Percentiles rank a stretch among this genome's conserved stretches.
Conservation (phyloP, 2,888 invertebrate genomes). For the Cheilosia pagana region DNA sequence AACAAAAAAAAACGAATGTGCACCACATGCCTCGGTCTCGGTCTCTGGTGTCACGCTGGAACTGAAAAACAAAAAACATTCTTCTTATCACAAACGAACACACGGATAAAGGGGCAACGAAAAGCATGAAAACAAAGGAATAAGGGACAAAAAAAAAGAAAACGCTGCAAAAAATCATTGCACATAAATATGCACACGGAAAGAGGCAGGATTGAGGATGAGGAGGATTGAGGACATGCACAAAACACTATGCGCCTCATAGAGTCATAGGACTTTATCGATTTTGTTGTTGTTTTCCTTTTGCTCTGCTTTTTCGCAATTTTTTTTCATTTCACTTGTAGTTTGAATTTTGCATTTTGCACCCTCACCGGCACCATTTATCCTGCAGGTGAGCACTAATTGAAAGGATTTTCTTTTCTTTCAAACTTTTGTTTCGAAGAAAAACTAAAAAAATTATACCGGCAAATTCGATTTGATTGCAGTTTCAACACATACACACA, state of each 20-base stretch:
- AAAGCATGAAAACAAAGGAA: slow-evolving; percentile 57
- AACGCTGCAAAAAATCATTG: slow-evolving; percentile 35
- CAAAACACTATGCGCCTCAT: slow-evolving; percentile 50
- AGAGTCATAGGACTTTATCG: slow-evolving; percentile 71
- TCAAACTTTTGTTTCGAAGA: slow-evolving; percentile 1
- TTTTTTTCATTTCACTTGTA: slow-evolving; percentile 23
- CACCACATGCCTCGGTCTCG: slow-evolving; percentile 36
- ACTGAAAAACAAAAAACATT: slow-evolving; percentile 32
- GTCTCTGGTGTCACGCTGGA: slow-evolving; percentile 40
- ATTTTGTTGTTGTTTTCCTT: slow-evolving; percentile 73
- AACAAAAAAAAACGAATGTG: slow-evolving; percentile 17
- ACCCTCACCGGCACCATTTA: slow-evolving; percentile 25
- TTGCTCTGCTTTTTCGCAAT: slow-evolving; percentile 57
- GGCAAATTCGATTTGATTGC: slow-evolving; percentile 69
- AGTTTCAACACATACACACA: slow-evolving; percentile 47
- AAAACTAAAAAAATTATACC: slow-evolving; percentile 19
- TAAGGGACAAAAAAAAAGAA: slow-evolving; percentile 20
- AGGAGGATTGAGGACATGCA: slow-evolving; percentile 23
- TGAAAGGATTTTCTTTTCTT: slow-evolving; percentile 39
- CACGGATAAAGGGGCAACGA: slow-evolving; percentile 57
- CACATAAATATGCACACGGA: slow-evolving; percentile 70
- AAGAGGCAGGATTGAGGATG: slow-evolving; percentile 11
- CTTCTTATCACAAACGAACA: slow-evolving; percentile 70
- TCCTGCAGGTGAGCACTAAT: slow-evolving; percentile 55
- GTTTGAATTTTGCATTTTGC: slow-evolving; percentile 47